phyloP scores from a whole-genome alignment of 2,888 invertebrate species.

The Diarsia mendica region DNA sequence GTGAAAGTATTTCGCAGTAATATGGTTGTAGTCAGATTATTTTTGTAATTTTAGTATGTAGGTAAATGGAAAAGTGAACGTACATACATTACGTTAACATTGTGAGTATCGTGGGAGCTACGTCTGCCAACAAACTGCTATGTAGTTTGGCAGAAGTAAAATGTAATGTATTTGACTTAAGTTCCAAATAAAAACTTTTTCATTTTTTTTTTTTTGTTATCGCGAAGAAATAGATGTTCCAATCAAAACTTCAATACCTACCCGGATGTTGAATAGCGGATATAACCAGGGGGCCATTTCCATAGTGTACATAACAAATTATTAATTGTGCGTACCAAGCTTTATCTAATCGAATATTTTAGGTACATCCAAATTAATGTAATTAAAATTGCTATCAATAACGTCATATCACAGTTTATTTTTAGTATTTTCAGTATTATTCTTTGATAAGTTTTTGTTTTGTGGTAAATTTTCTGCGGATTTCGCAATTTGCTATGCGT shows the following conservation, averaged over 20 bases:
- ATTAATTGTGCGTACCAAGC: not conserved
- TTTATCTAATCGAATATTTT: slow-evolving; percentile 48
- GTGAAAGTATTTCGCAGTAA: too few relatives aligned
- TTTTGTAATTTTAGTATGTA: too few relatives aligned
- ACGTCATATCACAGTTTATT: slow-evolving; percentile 37
- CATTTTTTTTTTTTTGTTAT: too few relatives aligned
- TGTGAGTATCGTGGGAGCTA: too few relatives aligned
- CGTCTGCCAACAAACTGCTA: too few relatives aligned
- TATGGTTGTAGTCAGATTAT: too few relatives aligned
- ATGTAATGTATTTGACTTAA: too few relatives aligned
- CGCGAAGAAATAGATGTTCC: not conserved
- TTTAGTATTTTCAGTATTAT: slow-evolving; percentile 32
- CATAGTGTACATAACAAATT: not conserved
- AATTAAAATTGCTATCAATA: slow-evolving; percentile 58
- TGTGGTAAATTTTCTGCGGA: slow-evolving; percentile 13
- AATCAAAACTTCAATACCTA: not conserved
- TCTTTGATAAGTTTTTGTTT: slow-evolving; percentile 2
- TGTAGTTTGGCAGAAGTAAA: too few relatives aligned
- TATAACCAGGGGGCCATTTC: slow-evolving; percentile 1
- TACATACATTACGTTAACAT: too few relatives aligned
- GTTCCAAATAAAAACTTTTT: too few relatives aligned
- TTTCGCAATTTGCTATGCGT: not conserved
- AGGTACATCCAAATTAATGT: slow-evolving; percentile 44
- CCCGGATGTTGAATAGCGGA: not conserved
- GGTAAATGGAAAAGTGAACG: too few relatives aligned